Percentiles rank a stretch among this genome's conserved stretches.
Conservation (phyloP, 2,113 vertebrate species). For the Hylia prasina region DNA sequence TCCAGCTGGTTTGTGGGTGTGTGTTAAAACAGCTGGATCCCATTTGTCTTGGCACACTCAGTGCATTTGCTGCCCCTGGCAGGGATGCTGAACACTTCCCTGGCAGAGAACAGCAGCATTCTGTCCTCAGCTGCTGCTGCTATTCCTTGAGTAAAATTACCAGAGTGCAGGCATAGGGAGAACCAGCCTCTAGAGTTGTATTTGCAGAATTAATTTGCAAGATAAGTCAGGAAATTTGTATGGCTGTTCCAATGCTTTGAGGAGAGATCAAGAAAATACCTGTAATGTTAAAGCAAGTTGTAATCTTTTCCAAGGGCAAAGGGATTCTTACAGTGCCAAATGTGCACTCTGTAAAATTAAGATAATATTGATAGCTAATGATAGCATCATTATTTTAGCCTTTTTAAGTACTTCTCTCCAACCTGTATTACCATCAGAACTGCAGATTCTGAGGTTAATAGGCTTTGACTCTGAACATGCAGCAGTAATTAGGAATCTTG, state of each 20-base stretch:
- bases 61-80: neutral
- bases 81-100: neutral
- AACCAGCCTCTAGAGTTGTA: neutral
- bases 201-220: constrained; percentile 23
- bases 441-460: neutral
- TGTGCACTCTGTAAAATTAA: neutral
- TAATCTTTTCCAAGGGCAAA: neutral
- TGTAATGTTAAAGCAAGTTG: neutral
- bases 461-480: neutral
- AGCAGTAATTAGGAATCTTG: neutral
- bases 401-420: neutral
- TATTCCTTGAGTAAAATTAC: constrained; percentile 7
- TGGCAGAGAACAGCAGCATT: neutral
- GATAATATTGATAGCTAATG: neutral
- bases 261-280: neutral
- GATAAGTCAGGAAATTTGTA: neutral
- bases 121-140: neutral
- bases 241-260: neutral
- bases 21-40: neutral
- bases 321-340: neutral
- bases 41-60: neutral
- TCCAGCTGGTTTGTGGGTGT: neutral
- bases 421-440: neutral
- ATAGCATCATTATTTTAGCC: neutral
- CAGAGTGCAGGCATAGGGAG: neutral